Evolutionary conservation across 2,113 vertebrate genomes (phyloP), one percentile per base, ranked within the genome.

Genomic region (Quiscalus mexicanus): DNA sequence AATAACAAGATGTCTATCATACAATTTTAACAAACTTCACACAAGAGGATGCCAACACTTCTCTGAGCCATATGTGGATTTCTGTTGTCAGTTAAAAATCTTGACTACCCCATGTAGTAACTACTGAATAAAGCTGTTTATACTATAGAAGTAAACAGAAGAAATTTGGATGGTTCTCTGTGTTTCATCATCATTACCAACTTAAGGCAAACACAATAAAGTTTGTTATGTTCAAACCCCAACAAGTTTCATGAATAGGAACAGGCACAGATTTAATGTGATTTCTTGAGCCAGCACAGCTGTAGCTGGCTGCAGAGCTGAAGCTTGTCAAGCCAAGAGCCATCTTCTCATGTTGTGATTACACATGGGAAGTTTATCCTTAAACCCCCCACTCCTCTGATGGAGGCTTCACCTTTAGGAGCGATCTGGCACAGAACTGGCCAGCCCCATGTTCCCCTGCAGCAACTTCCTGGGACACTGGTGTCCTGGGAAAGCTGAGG

Each of bases 1-100:
- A 83, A 89, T 75, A 94, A 91, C 87, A 90, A 93, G 69, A 92
- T 81, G 95, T 92, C 95, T 95, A 69, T 96, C 94, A 96, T 67
- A 63, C 63, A 78, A 16, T 88, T 79, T 93, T 85, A 97, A 83
- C 71, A 73, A 96, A 90, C 84, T 93, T 93, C 90, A 87, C 91
- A 68, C 69, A 37, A 95, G 62, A 73, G 42, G 71, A 89, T 73
- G 95, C 89, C 93, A 97, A 71, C 86, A 71, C 18, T 96, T 87
- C 68, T 92, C 95, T 75, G 68, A 93, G 78, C 91, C 92, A 97
- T 96, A 90, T 94, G 84, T 92, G 85, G 87, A 86, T 87, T 93
- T 80, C 78, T 96, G 94, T 93, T 94, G 87, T 84, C 78, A 93
- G 70, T 64, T 94, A 63, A 93, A 96, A 95, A 79, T 58, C 69